Evolutionary conservation across 2,113 vertebrate genomes (phyloP), one percentile per base, ranked within the genome.

Genomic region (Caretta caretta): DNA sequence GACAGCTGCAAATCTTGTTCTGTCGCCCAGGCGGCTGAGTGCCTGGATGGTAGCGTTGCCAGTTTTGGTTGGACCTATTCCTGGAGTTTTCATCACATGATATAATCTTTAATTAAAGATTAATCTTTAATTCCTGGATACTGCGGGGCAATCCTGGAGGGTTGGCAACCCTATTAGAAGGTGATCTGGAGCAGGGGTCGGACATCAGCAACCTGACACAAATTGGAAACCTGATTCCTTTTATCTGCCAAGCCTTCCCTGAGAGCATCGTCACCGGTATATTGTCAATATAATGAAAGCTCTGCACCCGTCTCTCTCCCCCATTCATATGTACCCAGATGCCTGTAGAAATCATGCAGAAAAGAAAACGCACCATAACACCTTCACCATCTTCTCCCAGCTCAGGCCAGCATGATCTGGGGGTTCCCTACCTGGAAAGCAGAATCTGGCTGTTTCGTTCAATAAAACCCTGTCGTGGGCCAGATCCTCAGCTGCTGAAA

Each of bases 361-460:
- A 9, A 82, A 54, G 24, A n/a, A 53, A 11, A 42, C 14, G 1
- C 3, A 25, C 35, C 4, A 12, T 25, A 56, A 13, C 24, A 16
- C n/a, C n/a, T 27, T 25, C 4, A 76, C 31, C 16, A 19, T 16
- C 48, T 51, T 31, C 56, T 90, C 86, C 56, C 49, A 49, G 86
- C 59, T 8, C 19, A 35, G 12, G 10, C 75, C 56, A 12, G 50
- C 22, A 3, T 1, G 3, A 69, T 42, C 88, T 84, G 5, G 8
- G 62, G 35, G 87, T 59, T 83, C 19, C 80, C 42, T 54, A 79
- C 56, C 46, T 65, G 10, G 4, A 20, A 48, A 1, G 20, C 29
- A 84, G 6, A 86, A 49, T 20, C 92, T 90, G 91, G 87, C 88
- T 78, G 38, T 75, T 48, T 19, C 48, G 88, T 91, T 89, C 93